phyloP scores from a whole-genome alignment of 1,140 invertebrate species.

The Drosophila quadrilineata region DNA sequence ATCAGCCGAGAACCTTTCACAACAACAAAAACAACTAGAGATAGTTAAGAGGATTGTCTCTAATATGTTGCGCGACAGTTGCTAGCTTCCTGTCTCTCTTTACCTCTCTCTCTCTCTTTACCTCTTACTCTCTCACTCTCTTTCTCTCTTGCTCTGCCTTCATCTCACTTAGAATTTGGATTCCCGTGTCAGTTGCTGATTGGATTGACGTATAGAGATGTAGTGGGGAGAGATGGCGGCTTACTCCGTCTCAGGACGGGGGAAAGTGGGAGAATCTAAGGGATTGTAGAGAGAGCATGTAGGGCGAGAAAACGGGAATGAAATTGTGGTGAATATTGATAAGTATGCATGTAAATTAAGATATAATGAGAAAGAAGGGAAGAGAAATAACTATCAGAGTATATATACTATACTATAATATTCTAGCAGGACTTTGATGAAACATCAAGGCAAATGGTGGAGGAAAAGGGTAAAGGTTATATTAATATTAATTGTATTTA shows the following conservation, averaged over 20 bases:
- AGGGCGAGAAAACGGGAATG: too few relatives aligned
- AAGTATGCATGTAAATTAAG: not conserved
- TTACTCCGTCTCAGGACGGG: too few relatives aligned
- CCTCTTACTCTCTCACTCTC: too few relatives aligned
- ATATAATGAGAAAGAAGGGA: too few relatives aligned
- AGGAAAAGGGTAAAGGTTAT: not conserved
- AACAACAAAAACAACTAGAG: constrained; percentile 12
- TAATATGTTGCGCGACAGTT: constrained; percentile 19
- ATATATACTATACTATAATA: not conserved
- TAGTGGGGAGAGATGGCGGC: too few relatives aligned
- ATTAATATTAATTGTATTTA: too few relatives aligned
- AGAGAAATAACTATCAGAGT: not conserved
- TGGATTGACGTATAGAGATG: constrained; percentile 50
- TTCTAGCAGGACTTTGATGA: not conserved
- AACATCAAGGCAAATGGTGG: too few relatives aligned
- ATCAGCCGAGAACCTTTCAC: constrained; percentile 20
- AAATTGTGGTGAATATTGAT: too few relatives aligned
- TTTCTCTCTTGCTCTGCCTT: too few relatives aligned
- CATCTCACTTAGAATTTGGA: too few relatives aligned
- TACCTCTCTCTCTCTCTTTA: too few relatives aligned
- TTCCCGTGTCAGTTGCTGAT: constrained; percentile 21
- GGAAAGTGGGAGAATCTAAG: not conserved
- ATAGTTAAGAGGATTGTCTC: constrained; percentile 16
- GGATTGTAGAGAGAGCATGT: not conserved
- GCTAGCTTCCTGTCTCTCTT: not conserved